These are phyloP conservation scores for Ptychobarbus kaznakovi DNA, from an alignment of 2,797 vertebrate genomes.

Conservation along the genomic window DNA sequence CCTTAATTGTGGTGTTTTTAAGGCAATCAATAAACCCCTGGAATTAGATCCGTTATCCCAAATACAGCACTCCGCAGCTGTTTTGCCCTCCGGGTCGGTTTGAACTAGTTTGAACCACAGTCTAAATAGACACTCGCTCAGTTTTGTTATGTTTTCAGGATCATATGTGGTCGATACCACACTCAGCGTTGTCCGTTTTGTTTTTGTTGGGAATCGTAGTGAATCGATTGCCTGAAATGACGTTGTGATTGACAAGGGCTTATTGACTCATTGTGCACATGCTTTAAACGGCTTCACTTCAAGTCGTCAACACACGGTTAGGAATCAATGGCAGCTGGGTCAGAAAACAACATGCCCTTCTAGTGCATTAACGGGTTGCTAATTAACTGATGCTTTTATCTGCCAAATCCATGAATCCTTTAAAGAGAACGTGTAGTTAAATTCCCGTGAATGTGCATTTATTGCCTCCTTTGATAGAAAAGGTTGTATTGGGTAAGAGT, in stretches of 20 bases:
- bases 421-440: constrained; percentile 20
- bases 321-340: constrained; percentile 64
- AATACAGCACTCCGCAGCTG: constrained; percentile 32
- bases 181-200: constrained; percentile 30
- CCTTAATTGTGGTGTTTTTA: constrained; percentile 42
- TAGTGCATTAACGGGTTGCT: constrained; percentile 57
- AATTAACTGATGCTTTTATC: constrained; percentile 60
- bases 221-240: constrained; percentile 49
- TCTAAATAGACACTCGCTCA: background rate
- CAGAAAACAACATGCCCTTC: constrained; percentile 66
- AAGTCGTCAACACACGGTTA: constrained; percentile 46
- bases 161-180: constrained; percentile 56
- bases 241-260: constrained; percentile 33
- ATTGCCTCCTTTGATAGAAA: constrained; percentile 39
- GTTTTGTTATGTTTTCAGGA: constrained; percentile 33
- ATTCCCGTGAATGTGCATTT: constrained; percentile 42
- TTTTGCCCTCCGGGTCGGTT: constrained; percentile 33
- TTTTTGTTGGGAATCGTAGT: constrained; percentile 24
- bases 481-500: constrained; percentile 10
- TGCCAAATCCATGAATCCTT: constrained; percentile 50
- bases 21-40: constrained; percentile 53
- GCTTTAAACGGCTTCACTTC: constrained; percentile 29
- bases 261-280: constrained; percentile 49
- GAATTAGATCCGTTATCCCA: constrained; percentile 55
- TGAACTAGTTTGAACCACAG: background rate